These are phyloP conservation scores for Ctenoplectra terminalis DNA, from an alignment of 1,140 invertebrate species.

Conservation along the genomic window DNA sequence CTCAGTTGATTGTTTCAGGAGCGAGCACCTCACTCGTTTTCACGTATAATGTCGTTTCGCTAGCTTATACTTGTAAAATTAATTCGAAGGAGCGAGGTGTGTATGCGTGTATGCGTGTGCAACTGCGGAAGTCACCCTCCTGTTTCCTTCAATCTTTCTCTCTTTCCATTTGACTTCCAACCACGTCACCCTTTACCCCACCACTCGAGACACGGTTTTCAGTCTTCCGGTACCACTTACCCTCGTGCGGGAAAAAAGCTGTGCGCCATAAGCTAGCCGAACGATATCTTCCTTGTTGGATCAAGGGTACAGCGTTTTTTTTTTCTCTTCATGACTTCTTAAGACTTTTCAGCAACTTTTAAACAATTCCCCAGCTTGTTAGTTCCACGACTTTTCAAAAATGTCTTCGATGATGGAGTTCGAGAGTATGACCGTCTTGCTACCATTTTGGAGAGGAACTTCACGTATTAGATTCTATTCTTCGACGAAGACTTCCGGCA, in stretches of 20 bases:
- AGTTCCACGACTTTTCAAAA: neutral
- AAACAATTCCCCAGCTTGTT: too few species aligned
- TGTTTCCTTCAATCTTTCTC: neutral
- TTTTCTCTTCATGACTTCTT: neutral
- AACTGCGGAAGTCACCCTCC: conserved; percentile 57
- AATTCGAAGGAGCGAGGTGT: conserved; percentile 66
- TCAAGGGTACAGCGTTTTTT: neutral
- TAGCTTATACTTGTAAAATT: conserved; percentile 58
- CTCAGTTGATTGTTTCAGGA: conserved; percentile 80
- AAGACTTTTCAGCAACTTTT: neutral
- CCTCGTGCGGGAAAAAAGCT: neutral
- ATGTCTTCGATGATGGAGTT: conserved; percentile 8
- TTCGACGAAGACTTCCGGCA: conserved; percentile 41
- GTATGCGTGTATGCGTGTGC: conserved; percentile 60
- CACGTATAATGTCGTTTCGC: conserved; percentile 43
- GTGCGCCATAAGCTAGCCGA: neutral
- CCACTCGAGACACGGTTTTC: conserved; percentile 9
- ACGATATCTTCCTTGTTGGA: neutral
- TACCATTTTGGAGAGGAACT: conserved; percentile 35
- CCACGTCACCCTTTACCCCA: neutral
- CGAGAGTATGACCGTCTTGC: conserved; percentile 13
- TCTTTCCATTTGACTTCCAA: neutral
- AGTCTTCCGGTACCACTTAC: conserved; percentile 12
- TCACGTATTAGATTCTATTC: conserved; percentile 35
- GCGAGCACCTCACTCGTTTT: conserved; percentile 59